These are phyloP conservation scores for Chalcosyrphus nemorum DNA, from an alignment of 2,888 invertebrate species.

Conservation along the genomic window DNA sequence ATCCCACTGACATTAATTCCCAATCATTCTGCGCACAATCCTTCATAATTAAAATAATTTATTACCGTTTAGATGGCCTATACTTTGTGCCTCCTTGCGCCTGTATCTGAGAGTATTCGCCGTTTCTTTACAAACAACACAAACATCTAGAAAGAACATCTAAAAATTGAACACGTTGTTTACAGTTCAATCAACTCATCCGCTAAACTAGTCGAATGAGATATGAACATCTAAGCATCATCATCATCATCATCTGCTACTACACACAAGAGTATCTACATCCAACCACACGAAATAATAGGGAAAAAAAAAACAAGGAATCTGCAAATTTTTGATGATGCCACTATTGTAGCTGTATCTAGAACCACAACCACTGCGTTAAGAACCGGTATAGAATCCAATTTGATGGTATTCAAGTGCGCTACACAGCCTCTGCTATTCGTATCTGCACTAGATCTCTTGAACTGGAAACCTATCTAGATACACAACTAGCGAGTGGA, in stretches of 20 bases:
- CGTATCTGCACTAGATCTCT: conserved; percentile 72
- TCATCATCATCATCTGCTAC: conserved; percentile 6
- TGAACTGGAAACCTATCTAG: conserved; percentile 69
- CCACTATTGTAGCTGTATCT: conserved; percentile 12
- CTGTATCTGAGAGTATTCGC: too few species aligned
- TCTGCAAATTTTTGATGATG: conserved; percentile 52
- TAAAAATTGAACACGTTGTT: conserved; percentile 66
- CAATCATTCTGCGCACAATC: conserved; percentile 59
- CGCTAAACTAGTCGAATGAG: conserved; percentile 47
- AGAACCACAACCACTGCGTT: neutral
- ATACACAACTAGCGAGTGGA: conserved; percentile 44
- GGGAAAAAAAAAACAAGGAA: conserved; percentile 16
- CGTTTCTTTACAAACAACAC: too few species aligned
- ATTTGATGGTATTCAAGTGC: conserved; percentile 64
- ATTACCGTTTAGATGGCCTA: conserved; percentile 60
- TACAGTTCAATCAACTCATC: conserved; percentile 70
- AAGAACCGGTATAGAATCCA: conserved; percentile 62
- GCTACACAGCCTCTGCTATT: conserved; percentile 43
- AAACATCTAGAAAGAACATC: conserved; percentile 23
- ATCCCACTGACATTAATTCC: conserved; percentile 64
- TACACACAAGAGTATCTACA: conserved; percentile 20
- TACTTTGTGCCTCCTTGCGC: too few species aligned
- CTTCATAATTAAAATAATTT: conserved; percentile 68
- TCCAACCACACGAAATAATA: neutral
- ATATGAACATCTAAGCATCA: conserved; percentile 45